These are phyloP conservation scores for Sebastes melanostomus DNA, from an alignment of 2,797 vertebrate species.

Conservation along the genomic window DNA sequence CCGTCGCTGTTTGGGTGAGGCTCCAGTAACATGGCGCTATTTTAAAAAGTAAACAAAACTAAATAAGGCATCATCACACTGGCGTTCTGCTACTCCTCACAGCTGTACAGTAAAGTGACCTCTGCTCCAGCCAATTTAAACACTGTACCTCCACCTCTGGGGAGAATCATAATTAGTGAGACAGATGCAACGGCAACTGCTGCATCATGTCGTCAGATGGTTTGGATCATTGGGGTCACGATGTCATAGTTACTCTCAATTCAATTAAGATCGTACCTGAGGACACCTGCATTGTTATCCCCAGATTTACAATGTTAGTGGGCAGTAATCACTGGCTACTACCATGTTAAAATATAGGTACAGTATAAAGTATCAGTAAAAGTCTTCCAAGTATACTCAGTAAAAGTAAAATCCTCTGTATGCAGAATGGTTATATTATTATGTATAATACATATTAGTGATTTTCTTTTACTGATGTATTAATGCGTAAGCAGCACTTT, in stretches of 20 bases:
- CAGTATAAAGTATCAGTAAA: background rate
- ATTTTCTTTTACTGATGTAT: background rate
- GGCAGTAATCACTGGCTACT: background rate
- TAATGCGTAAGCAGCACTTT: background rate
- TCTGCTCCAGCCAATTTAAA: conserved; percentile 51
- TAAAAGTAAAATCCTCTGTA: background rate
- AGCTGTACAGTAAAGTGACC: conserved; percentile 31
- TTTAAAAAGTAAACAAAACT: conserved; percentile 27
- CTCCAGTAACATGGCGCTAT: background rate
- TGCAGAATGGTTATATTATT: background rate
- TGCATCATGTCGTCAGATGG: conserved; percentile 54
- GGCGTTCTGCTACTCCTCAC: background rate
- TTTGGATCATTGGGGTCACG: conserved; percentile 57
- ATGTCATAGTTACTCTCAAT: conserved; percentile 45
- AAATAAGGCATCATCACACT: conserved; percentile 4
- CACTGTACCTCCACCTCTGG: conserved; percentile 34
- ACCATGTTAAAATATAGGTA: background rate
- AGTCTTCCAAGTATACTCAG: background rate
- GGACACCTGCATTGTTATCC: background rate
- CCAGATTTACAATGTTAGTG: background rate
- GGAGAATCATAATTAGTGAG: conserved; percentile 61
- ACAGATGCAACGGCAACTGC: conserved; percentile 64
- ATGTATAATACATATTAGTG: background rate
- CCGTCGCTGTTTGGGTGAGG: background rate
- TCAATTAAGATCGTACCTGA: conserved; percentile 21